Evolutionary conservation across 2,113 vertebrate genomes (phyloP).

Genomic region (Gymnobelideus leadbeateri): DNA sequence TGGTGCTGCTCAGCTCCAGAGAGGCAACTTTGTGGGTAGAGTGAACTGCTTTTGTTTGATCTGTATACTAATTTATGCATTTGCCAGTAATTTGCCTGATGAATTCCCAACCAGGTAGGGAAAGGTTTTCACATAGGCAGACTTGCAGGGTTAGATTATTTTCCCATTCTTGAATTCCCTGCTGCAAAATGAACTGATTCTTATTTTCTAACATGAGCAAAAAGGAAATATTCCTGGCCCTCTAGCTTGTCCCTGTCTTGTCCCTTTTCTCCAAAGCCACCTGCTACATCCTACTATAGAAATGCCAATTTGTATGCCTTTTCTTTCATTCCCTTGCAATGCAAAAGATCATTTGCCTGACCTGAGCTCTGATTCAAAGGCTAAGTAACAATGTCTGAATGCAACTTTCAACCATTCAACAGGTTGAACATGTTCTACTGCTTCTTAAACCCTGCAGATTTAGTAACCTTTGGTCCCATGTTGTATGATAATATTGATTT

Average conservation of each 20-base stretch:
- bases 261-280: constrained; percentile 32
- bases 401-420: background rate
- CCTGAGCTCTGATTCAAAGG: background rate
- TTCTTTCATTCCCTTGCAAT: constrained; percentile 40
- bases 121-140: constrained; percentile 38
- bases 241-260: constrained; percentile 17
- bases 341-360: constrained; percentile 25
- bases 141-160: constrained; percentile 55
- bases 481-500: background rate
- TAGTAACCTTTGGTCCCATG: background rate
- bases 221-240: constrained; percentile 23
- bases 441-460: background rate
- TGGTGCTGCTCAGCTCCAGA: constrained; percentile 63
- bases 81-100: constrained; percentile 77
- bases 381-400: background rate
- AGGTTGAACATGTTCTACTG: background rate
- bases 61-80: constrained; percentile 69
- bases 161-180: constrained; percentile 68
- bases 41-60: constrained; percentile 80
- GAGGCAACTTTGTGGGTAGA: constrained; percentile 77
- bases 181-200: constrained; percentile 28
- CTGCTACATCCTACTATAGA: background rate
- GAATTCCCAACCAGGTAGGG: constrained; percentile 52
- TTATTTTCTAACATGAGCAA: constrained; percentile 24
- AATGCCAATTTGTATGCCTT: background rate